A percentile compares a stretch with the other conserved stretches of the same genome.
phyloP scores from a whole-genome alignment of 1,140 invertebrate species.

The Tetraneura akinire region DNA sequence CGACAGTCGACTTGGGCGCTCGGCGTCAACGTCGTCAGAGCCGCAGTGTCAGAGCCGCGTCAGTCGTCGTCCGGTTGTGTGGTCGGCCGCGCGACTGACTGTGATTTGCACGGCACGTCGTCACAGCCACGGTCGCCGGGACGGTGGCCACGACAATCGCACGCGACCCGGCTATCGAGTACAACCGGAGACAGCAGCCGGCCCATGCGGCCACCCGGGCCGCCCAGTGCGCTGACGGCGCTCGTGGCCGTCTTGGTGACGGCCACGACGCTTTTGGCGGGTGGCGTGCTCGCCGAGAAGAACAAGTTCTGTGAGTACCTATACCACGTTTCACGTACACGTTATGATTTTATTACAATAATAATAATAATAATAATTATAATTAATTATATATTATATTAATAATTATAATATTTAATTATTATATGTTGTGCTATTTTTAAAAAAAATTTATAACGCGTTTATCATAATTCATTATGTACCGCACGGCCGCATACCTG shows the following conservation, averaged over 20 bases:
- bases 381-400: too few relatives aligned
- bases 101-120: background rate
- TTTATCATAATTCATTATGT: too few relatives aligned
- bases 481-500: too few relatives aligned
- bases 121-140: background rate
- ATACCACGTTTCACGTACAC: too few relatives aligned
- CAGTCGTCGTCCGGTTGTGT: background rate
- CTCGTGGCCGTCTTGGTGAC: background rate
- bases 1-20: constrained; percentile 31
- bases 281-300: background rate
- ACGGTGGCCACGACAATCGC: background rate
- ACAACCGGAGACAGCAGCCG: background rate
- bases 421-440: too few relatives aligned
- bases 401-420: too few relatives aligned
- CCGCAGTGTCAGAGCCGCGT: background rate
- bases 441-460: too few relatives aligned
- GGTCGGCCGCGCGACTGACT: constrained; percentile 20
- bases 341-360: too few relatives aligned
- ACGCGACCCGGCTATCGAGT: background rate
- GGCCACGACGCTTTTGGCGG: background rate
- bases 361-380: too few relatives aligned
- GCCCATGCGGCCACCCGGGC: background rate
- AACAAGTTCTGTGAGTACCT: constrained; percentile 27
- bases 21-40: background rate
- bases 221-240: background rate